Base-by-base conservation (phyloP, 2,888 invertebrate species). In the Dasysyrphus albostriatus region DNA sequence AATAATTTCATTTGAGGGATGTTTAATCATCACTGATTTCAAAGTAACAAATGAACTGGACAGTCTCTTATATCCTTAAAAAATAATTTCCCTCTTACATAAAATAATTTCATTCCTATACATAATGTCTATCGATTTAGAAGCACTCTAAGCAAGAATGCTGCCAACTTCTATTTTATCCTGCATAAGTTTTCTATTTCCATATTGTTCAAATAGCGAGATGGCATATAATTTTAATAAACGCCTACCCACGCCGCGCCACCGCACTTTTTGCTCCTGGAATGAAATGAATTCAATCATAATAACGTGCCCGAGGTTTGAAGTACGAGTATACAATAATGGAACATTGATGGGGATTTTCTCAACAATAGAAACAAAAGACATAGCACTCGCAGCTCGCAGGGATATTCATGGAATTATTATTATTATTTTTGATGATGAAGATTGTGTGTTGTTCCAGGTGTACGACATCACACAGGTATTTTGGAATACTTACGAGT, bases 201-300 rank as follows among this genome's bases (percentile, higher is more conserved):
- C n/a, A n/a, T 42, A 32, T 67, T 59, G 16, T 44, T 76, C 37
- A 32, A 49, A 65, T 49, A 76, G 61, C 44, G 29, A n/a, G n/a
- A 72, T 67, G 49, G 29, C 51, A 72, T 72, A 65, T 65, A 59
- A 82, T 82, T 82, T 82, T 76, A 76, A 76, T 76, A 82, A 70
- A n/a, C 0, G 9, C 16, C 3, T 4, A 8, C 0, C 24, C 49
- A 12, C 10, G 2, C 10, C 0, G 10, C 12, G n/a, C n/a, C n/a
- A n/a, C n/a, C n/a, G n/a, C 0, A 10, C 10, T 0, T 4, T 4
- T 19, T 5, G 1, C 19, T n/a, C 1, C 49, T 37, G 47, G 2
- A 74, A 49, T 34, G 34, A 76, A 58, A 67, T 65, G 75, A 81
- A 75, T 75, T 75, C 75, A 76, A 81, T 81, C 81, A 81, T 14